phyloP scores from a whole-genome alignment of 2,888 invertebrate genomes.

The Apamea anceps region DNA sequence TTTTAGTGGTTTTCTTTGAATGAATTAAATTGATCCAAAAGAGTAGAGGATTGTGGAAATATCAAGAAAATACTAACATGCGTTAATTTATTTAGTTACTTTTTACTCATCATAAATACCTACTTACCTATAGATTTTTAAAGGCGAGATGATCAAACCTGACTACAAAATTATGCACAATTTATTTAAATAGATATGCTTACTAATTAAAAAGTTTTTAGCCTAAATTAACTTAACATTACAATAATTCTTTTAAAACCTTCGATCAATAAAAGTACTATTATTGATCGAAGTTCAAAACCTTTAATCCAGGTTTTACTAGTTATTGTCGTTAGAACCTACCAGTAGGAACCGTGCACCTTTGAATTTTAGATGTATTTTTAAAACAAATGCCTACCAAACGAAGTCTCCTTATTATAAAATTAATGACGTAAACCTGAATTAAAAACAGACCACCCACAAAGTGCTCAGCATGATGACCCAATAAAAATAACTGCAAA shows the following conservation, averaged over 20 bases:
- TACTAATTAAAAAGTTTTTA: neutral
- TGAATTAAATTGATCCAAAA: neutral
- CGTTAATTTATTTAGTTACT: neutral
- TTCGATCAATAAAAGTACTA: too few species aligned
- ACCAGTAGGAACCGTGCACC: neutral
- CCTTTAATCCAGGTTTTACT: too few species aligned
- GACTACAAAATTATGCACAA: too few species aligned
- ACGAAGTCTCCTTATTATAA: neutral
- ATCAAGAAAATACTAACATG: neutral
- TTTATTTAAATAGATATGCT: neutral
- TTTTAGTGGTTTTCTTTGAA: neutral
- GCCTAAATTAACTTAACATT: neutral
- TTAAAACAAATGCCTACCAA: neutral
- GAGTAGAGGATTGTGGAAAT: too few species aligned
- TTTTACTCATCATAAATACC: neutral
- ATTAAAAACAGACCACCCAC: slow-evolving; percentile 41
- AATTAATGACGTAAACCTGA: neutral
- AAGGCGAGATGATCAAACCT: too few species aligned
- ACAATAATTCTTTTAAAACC: too few species aligned
- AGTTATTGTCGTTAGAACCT: neutral
- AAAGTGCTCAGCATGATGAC: slow-evolving; percentile 11
- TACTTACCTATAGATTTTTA: too few species aligned
- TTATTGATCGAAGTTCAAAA: too few species aligned
- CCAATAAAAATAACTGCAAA: slow-evolving; percentile 45
- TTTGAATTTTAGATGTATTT: neutral